Evolutionary conservation across 2,113 vertebrate species (phyloP), one percentile per base, ranked within the genome.

Genomic region (Donacobius atricapilla): DNA sequence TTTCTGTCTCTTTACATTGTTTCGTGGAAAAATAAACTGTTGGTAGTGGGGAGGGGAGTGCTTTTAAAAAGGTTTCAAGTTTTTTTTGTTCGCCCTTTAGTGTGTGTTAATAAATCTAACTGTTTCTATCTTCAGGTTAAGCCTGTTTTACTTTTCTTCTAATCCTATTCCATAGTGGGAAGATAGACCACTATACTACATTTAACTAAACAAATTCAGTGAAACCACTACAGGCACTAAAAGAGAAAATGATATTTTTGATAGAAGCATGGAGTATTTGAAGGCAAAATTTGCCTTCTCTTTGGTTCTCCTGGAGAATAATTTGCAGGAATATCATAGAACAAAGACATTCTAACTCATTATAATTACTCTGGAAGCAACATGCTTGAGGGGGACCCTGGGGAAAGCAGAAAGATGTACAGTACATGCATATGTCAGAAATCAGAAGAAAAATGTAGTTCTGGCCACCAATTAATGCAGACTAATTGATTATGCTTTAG

Each of bases 401-500:
- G 80, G 72, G 91, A 73, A 81, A 88, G 24, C 60, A 73, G 72
- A 31, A 87, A 84, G 90, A 24, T 63, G 58, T 92, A 53, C 68
- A 27, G 45, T 81, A 89, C 72, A 17, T 19, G 69, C 58, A 60
- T 86, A 81, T 47, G 51, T 75, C 0, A 0, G 44, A 93, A 95
- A 97, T 83, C 63, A 66, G 75, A 94, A 88, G 79, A 83, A 97
- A 95, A 86, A 89, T 48, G 54, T 94, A 89, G 64, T 89, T 86
- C 64, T 94, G 72, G 58, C 25, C 53, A 91, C 60, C 76, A 95
- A 81, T 94, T 96, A 95, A 93, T 85, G 78, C 87, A 95, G 70
- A 80, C 75, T 95, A 92, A 96, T 94, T 96, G 91, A 96, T 96
- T 95, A 88, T 94, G 78, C 61, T 93, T 95, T 94, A 83, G 78